These are phyloP conservation scores for Characodon lateralis DNA, from an alignment of 2,797 vertebrate species.

Conservation along the genomic window DNA sequence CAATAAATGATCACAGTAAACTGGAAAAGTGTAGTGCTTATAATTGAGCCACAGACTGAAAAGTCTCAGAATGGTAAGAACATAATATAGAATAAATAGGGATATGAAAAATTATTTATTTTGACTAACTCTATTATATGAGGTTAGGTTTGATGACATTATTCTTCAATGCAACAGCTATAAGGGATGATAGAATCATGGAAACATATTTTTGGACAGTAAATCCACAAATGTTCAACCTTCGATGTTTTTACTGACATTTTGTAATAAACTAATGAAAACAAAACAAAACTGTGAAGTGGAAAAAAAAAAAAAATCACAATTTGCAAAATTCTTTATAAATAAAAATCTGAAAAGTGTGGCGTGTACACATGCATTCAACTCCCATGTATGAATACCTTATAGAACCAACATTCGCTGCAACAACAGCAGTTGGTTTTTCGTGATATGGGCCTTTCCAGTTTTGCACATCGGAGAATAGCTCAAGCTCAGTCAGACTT, in stretches of 20 bases:
- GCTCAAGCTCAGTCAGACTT: too few species aligned
- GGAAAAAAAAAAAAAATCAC: background rate
- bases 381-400: background rate
- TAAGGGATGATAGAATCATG: background rate
- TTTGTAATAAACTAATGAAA: background rate
- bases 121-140: background rate
- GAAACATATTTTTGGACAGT: background rate
- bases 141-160: background rate
- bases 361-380: background rate
- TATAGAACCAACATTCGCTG: background rate
- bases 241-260: background rate
- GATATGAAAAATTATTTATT: background rate
- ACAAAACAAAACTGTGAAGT: background rate
- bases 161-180: background rate
- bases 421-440: too few species aligned
- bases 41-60: background rate
- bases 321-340: background rate
- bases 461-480: too few species aligned
- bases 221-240: background rate
- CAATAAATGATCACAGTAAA: conserved; percentile 3
- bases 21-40: background rate
- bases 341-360: background rate
- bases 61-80: background rate
- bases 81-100: background rate
- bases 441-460: too few species aligned